Conservation (phyloP, 2,113 vertebrate genomes). For the Ovis canadensis region DNA sequence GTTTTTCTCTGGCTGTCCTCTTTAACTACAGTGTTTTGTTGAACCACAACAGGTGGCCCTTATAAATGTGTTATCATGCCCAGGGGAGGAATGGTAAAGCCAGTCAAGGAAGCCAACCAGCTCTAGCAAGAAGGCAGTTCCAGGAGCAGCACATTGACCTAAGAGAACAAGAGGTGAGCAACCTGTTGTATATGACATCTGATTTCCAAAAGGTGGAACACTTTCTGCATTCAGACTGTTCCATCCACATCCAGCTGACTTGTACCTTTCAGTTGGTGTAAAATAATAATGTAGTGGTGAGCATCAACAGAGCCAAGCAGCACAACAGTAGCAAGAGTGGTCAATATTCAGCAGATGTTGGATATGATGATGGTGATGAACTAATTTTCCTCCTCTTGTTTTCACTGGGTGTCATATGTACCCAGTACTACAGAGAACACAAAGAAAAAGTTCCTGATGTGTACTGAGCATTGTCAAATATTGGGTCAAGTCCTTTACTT, state of each 20-base stretch:
- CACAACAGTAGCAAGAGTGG: too few species aligned
- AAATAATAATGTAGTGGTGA: background rate
- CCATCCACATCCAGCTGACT: background rate
- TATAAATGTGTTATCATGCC: background rate
- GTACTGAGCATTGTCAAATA: background rate
- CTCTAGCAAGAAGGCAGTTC: background rate
- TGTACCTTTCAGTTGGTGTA: background rate
- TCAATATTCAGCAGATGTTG: background rate
- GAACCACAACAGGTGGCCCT: background rate
- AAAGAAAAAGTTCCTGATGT: background rate
- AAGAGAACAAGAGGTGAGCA: background rate
- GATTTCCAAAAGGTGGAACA: background rate
- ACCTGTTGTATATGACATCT: background rate
- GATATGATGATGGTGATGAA: too few species aligned
- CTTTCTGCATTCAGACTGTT: background rate
- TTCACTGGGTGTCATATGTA: accelerated
- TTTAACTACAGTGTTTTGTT: background rate
- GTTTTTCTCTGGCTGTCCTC: background rate
- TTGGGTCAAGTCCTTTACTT: background rate
- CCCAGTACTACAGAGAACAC: background rate
- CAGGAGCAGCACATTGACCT: background rate
- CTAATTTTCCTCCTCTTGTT: background rate
- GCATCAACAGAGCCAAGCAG: background rate
- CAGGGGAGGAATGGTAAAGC: background rate
- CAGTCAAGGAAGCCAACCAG: background rate